These are phyloP conservation scores for Heliconius hortense DNA, from an alignment of 2,888 invertebrate species.

Conservation along the genomic window DNA sequence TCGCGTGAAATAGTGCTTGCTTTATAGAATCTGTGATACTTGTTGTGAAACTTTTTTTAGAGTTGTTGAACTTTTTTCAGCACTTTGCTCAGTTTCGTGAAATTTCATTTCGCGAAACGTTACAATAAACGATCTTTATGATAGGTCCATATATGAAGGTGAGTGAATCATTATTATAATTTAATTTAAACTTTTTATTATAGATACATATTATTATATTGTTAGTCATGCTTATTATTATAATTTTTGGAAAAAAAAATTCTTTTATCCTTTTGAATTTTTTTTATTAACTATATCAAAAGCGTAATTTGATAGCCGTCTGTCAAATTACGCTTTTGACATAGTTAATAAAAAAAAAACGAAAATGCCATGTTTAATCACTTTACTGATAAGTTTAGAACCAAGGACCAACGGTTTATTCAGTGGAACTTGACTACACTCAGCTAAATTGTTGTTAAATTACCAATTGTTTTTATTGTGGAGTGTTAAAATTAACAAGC, in stretches of 20 bases:
- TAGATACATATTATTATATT: conserved; percentile 9
- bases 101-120: conserved; percentile 75
- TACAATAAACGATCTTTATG: conserved; percentile 74
- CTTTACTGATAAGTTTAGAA: neutral
- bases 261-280: too few relatives aligned
- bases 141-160: conserved; percentile 82
- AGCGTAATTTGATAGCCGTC: too few relatives aligned
- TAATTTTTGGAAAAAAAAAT: neutral
- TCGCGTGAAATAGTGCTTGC: conserved; percentile 58
- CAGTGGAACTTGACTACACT: conserved; percentile 19
- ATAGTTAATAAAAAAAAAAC: conserved; percentile 4
- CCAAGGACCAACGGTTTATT: conserved; percentile 22
- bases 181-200: conserved; percentile 34
- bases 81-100: conserved; percentile 69
- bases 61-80: conserved; percentile 65
- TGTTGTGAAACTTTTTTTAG: conserved; percentile 50
- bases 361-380: conserved; percentile 1
- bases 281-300: too few relatives aligned
- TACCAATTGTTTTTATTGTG: conserved; percentile 34
- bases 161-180: conserved; percentile 55
- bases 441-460: conserved; percentile 22
- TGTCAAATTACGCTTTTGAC: neutral
- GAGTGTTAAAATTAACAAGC: conserved; percentile 24
- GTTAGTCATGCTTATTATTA: conserved; percentile 28
- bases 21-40: conserved; percentile 73